A percentile compares a stretch with the other conserved stretches of the same genome.
Conservation (phyloP, 2,113 vertebrate species). For the Pipra filicauda region DNA sequence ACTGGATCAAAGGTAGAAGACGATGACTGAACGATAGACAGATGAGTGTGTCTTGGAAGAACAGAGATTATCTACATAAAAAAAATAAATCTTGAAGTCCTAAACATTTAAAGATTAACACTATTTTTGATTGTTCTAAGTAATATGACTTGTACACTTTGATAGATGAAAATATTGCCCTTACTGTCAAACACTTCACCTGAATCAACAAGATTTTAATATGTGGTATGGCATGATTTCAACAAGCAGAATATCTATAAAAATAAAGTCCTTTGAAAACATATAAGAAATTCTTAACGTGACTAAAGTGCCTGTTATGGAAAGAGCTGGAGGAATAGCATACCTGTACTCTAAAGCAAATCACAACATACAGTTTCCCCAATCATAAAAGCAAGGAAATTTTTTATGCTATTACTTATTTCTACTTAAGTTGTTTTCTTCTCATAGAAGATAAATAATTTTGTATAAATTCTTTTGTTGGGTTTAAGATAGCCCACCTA, state of each 20-base stretch:
- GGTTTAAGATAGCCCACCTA: neutral
- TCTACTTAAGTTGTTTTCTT: neutral
- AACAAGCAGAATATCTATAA: neutral
- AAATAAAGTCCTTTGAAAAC: neutral
- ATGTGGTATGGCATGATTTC: neutral
- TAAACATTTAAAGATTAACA: neutral
- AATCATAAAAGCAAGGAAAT: neutral
- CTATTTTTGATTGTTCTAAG: neutral
- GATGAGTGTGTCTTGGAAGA: neutral
- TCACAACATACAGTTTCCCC: neutral
- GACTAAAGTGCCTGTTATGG: neutral
- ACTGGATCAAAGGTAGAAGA: neutral
- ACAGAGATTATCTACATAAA: neutral
- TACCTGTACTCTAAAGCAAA: neutral
- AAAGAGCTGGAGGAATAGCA: neutral
- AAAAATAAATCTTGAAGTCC: neutral
- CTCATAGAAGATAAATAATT: neutral
- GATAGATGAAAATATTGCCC: neutral
- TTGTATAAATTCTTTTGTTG: neutral
- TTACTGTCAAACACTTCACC: neutral
- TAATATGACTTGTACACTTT: neutral
- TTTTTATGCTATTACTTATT: neutral
- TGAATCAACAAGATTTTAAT: neutral
- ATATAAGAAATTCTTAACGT: neutral
- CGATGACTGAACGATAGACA: neutral